phyloP scores from a whole-genome alignment of 2,797 vertebrate species.

The Podarcis siculus region DNA sequence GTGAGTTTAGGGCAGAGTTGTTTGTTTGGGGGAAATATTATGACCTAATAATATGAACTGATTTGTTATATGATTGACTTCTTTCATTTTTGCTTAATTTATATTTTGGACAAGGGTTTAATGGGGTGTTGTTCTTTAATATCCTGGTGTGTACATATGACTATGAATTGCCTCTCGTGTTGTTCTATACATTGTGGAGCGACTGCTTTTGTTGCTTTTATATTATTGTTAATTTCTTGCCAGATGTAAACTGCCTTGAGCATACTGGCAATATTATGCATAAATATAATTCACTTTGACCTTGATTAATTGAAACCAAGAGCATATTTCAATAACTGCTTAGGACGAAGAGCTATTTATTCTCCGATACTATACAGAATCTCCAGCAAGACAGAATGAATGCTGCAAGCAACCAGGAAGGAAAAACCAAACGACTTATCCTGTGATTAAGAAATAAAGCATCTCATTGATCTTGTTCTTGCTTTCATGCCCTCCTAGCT shows the following conservation, averaged over 20 bases:
- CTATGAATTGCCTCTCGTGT: background rate
- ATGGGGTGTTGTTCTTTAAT: background rate
- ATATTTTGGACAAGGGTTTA: background rate
- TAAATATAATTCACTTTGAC: background rate
- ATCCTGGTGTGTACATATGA: background rate
- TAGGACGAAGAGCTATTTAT: background rate
- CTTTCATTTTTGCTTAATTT: background rate
- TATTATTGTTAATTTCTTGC: background rate
- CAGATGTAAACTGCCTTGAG: background rate
- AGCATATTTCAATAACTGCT: accelerated
- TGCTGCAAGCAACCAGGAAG: background rate
- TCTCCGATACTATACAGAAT: background rate
- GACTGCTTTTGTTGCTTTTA: background rate
- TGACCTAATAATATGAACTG: background rate
- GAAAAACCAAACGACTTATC: background rate
- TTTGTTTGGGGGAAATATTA: background rate
- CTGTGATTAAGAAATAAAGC: background rate
- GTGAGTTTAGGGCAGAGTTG: background rate
- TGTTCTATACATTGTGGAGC: background rate
- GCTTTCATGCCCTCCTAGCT: background rate
- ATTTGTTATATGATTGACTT: background rate
- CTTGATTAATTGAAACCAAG: background rate
- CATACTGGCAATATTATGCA: background rate
- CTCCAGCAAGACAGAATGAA: background rate
- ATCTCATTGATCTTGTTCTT: background rate